Conservation (phyloP, 2,797 vertebrate species). For the Varecia variegata region DNA sequence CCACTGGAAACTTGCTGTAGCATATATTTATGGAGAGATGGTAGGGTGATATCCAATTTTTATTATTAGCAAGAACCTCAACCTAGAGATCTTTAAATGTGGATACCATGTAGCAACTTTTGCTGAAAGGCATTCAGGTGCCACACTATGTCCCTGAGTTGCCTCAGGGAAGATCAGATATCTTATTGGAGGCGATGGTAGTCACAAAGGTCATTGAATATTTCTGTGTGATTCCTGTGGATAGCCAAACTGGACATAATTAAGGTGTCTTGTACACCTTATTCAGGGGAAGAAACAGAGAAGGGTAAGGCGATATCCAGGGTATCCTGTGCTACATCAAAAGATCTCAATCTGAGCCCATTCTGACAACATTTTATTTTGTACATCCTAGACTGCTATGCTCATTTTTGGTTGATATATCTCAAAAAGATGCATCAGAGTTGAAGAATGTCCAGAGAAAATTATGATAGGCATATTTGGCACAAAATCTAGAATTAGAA, state of each 20-base stretch:
- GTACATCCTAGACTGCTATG: not conserved
- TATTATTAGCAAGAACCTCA: not conserved
- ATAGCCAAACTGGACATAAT: not conserved
- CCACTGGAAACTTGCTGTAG: not conserved
- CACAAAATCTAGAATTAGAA: not conserved
- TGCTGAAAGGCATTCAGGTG: not conserved
- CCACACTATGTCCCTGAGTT: not conserved
- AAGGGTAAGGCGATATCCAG: not conserved
- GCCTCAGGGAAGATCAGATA: not conserved
- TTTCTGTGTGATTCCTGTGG: not conserved
- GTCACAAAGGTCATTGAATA: not conserved
- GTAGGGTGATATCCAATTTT: not conserved
- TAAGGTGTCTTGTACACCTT: not conserved
- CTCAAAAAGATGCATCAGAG: not conserved
- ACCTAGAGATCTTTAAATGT: not conserved
- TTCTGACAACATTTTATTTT: constrained; percentile 22
- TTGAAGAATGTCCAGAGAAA: constrained; percentile 17
- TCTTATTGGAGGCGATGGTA: not conserved
- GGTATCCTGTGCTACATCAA: not conserved
- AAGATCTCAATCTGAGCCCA: not conserved
- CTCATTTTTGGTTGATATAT: not conserved
- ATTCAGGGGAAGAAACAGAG: not conserved
- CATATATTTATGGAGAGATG: not conserved
- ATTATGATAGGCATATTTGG: not conserved
- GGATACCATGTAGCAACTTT: not conserved